Conservation (phyloP, 2,797 vertebrate genomes). For the Oreonectes daqikongensis region DNA sequence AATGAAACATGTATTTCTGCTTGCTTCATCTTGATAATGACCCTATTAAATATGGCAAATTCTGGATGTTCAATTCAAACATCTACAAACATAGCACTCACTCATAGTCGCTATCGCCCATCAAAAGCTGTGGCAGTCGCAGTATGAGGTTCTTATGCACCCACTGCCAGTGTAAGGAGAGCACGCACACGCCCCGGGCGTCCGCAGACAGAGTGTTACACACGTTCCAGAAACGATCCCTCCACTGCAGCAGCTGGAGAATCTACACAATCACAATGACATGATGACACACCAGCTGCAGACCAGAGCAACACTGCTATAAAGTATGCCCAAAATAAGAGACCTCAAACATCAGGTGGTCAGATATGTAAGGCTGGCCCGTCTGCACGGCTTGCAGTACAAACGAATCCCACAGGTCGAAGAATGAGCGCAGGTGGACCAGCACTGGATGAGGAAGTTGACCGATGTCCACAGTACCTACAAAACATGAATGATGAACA, state of each 20-base stretch:
- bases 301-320: background rate
- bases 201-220: slow-evolving; percentile 83
- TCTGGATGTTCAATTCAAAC: background rate
- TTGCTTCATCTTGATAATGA: too few relatives aligned
- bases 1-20: background rate
- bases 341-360: slow-evolving; percentile 83
- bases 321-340: background rate
- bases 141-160: slow-evolving; percentile 87
- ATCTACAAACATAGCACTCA: slow-evolving; percentile 63
- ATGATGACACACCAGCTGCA: background rate
- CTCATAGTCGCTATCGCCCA: slow-evolving; percentile 82
- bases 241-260: slow-evolving; percentile 81
- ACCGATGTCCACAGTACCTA: slow-evolving; percentile 86
- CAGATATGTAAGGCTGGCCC: slow-evolving; percentile 82
- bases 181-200: slow-evolving; percentile 80
- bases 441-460: slow-evolving; percentile 89
- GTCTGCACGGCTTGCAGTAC: slow-evolving; percentile 83
- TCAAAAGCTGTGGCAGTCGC: slow-evolving; percentile 82
- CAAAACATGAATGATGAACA: slow-evolving; percentile 23
- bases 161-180: slow-evolving; percentile 98
- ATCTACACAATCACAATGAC: slow-evolving; percentile 60
- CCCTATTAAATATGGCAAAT: background rate
- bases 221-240: slow-evolving; percentile 88
- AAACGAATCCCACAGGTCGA: slow-evolving; percentile 88
- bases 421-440: slow-evolving; percentile 89